Percentiles rank a stretch among this genome's conserved stretches.
Conservation (phyloP, 2,888 invertebrate species). For the Lymantria dispar region DNA sequence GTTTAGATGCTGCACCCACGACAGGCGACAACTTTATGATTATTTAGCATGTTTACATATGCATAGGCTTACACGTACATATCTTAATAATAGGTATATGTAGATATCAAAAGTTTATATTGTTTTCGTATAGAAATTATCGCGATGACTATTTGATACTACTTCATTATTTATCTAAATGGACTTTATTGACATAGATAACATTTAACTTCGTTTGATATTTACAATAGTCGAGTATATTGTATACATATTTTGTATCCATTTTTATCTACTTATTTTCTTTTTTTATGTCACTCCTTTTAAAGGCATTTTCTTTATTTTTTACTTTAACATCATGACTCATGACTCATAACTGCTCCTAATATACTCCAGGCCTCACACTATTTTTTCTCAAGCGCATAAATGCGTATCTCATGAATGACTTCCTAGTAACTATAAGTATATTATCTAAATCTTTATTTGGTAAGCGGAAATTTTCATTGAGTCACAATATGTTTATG, state of each 20-base stretch:
- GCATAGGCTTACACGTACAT: neutral
- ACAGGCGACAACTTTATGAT: constrained; percentile 4
- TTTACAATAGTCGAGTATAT: neutral
- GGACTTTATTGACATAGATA: neutral
- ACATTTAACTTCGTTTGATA: neutral
- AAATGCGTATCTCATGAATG: neutral
- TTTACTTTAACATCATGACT: too few relatives aligned
- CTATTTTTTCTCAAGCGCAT: neutral
- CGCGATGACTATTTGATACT: neutral
- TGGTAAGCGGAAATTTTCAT: neutral
- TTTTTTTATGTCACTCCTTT: too few relatives aligned
- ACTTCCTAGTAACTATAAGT: neutral
- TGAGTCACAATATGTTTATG: neutral
- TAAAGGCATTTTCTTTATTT: too few relatives aligned
- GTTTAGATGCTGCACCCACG: constrained; percentile 21
- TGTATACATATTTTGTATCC: neutral
- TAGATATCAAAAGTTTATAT: neutral
- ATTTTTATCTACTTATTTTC: too few relatives aligned
- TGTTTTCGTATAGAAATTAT: neutral
- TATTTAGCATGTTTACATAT: constrained; percentile 1
- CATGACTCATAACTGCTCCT: too few relatives aligned
- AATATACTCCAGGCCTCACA: too few relatives aligned
- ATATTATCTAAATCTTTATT: neutral
- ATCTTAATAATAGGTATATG: neutral
- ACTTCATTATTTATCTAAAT: neutral